Evolutionary conservation across 2,113 vertebrate genomes (phyloP).

Genomic region (Pachypanchax playfairii): DNA sequence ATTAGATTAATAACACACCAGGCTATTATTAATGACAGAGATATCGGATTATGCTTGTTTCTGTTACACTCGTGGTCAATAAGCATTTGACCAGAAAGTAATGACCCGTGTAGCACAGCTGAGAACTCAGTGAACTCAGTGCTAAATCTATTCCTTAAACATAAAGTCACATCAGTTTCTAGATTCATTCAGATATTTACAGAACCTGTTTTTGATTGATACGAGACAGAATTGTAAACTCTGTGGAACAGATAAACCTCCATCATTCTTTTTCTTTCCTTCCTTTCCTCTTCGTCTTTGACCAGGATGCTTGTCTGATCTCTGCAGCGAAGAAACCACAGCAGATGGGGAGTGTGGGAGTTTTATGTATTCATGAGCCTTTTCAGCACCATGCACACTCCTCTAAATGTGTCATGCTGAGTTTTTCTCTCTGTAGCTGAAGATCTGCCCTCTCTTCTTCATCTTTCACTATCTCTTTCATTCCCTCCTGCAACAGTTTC

Average conservation of each 20-base stretch:
- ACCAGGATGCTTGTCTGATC: conserved; percentile 36
- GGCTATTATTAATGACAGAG: background rate
- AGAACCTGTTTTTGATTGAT: no score
- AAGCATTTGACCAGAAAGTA: background rate
- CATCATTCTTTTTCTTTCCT: background rate
- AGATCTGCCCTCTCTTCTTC: conserved; percentile 6
- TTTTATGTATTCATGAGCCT: conserved; percentile 57
- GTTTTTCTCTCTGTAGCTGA: conserved; percentile 18
- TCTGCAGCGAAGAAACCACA: conserved; percentile 46
- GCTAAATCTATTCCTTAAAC: background rate
- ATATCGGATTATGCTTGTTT: conserved; percentile 2
- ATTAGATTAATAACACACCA: background rate
- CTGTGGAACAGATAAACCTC: no score
- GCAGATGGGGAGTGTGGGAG: conserved; percentile 70
- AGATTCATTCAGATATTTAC: background rate
- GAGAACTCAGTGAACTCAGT: background rate
- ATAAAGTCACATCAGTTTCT: background rate
- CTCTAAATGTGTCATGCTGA: conserved; percentile 36
- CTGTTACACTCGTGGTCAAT: background rate
- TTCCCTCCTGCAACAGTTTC: conserved; percentile 23
- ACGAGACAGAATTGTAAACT: no score
- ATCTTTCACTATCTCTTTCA: conserved; percentile 32
- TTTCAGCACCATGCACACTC: conserved; percentile 45
- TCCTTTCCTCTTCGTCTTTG: conserved; percentile 17
- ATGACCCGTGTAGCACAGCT: background rate